Conservation (phyloP, 2,113 vertebrate genomes). For the Corvus moneduloides region DNA sequence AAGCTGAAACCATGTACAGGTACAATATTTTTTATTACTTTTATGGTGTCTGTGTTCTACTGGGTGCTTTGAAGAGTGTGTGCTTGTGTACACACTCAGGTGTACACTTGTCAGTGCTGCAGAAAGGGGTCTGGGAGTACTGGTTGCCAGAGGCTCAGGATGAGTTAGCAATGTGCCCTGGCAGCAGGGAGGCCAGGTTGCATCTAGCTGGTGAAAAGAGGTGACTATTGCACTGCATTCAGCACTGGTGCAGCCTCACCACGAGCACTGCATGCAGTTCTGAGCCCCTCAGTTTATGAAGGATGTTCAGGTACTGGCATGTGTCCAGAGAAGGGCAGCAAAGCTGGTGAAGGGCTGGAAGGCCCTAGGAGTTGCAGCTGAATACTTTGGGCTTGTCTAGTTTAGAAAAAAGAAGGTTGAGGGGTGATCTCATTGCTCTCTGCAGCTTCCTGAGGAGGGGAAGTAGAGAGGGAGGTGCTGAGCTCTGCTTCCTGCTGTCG, state of each 20-base stretch:
- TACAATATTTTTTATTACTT: constrained; percentile 35
- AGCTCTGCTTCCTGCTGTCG: rapidly evolving
- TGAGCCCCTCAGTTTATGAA: not conserved
- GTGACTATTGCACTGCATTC: not conserved
- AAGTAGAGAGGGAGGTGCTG: not conserved
- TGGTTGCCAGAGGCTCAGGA: not conserved
- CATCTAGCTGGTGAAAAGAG: not conserved
- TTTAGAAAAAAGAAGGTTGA: not conserved
- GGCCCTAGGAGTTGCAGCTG: rapidly evolving
- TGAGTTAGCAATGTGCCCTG: not conserved
- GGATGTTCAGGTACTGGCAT: not conserved
- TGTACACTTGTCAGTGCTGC: not conserved
- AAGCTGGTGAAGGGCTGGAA: not conserved
- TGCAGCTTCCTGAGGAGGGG: not conserved
- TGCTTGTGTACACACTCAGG: not conserved
- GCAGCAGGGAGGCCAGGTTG: not conserved
- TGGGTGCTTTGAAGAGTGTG: not conserved
- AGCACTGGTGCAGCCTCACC: not conserved
- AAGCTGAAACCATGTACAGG: constrained; percentile 99
- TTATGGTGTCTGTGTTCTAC: not conserved
- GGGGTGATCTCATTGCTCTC: not conserved
- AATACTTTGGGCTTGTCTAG: not conserved
- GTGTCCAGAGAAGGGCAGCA: not conserved
- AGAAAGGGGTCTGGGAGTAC: not conserved
- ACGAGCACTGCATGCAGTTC: rapidly evolving